phyloP scores from a whole-genome alignment of 2,113 vertebrate species.

The Pygoscelis antarcticus region DNA sequence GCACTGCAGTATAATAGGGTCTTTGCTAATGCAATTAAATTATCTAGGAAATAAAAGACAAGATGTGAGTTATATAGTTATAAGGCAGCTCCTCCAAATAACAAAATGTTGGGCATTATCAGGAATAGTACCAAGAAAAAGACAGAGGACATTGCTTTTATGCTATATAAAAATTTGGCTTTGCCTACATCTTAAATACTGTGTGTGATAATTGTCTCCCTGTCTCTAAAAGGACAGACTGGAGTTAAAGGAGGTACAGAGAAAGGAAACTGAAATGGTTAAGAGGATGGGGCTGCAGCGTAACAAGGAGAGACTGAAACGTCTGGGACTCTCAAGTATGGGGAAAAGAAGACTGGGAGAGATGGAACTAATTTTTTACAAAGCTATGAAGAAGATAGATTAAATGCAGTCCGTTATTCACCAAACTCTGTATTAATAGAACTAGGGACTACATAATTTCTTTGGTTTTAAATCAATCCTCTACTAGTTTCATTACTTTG shows the following conservation, averaged over 20 bases:
- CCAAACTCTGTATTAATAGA: background rate
- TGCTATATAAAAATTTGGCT: background rate
- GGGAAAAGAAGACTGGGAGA: background rate
- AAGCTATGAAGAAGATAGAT: background rate
- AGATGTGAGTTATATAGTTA: background rate
- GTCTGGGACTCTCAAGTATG: background rate
- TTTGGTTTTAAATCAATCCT: background rate
- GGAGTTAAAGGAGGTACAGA: background rate
- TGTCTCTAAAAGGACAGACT: background rate
- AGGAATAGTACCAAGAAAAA: background rate
- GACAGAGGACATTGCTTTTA: background rate
- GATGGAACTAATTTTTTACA: background rate
- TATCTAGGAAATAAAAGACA: background rate
- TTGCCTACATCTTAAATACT: background rate
- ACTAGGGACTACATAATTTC: background rate
- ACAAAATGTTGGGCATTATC: background rate
- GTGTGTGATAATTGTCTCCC: background rate
- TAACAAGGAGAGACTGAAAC: background rate
- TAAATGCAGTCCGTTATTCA: background rate
- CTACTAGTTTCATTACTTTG: background rate
- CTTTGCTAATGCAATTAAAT: background rate
- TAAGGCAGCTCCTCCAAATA: background rate
- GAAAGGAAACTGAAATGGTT: background rate
- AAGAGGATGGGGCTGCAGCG: background rate
- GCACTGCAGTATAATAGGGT: background rate